phyloP scores from a whole-genome alignment of 1,140 invertebrate species.

The Bombus confusus region DNA sequence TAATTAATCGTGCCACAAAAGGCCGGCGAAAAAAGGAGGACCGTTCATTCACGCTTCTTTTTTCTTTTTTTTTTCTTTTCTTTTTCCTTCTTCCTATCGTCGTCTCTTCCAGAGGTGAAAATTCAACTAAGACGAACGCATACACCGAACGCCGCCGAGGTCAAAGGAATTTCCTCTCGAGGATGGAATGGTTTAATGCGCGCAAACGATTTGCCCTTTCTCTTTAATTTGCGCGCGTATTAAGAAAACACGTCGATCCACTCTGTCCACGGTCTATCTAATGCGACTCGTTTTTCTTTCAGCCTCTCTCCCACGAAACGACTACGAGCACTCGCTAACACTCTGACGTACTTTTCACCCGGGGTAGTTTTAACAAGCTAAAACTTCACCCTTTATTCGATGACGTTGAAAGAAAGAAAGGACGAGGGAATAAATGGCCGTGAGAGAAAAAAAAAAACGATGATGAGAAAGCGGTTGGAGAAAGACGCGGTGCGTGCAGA shows the following conservation, averaged over 20 bases:
- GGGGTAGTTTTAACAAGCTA: conserved; percentile 66
- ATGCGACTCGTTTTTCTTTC: not conserved
- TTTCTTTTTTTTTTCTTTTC: no score
- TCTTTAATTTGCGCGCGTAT: conserved; percentile 18
- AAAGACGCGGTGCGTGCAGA: not conserved
- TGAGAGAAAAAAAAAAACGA: not conserved
- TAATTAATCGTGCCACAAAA: conserved; percentile 68
- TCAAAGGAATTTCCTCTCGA: not conserved
- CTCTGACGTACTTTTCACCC: conserved; percentile 62
- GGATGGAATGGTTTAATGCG: not conserved
- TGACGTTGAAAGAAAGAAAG: not conserved
- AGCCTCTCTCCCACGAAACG: not conserved
- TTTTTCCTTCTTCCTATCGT: not conserved
- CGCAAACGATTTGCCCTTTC: not conserved
- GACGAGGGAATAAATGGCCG: not conserved
- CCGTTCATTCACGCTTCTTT: conserved; percentile 11
- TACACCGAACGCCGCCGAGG: not conserved
- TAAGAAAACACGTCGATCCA: not conserved
- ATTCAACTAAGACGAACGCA: conserved; percentile 10
- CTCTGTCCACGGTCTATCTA: not conserved
- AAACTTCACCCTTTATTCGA: conserved; percentile 67
- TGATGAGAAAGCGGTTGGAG: not conserved
- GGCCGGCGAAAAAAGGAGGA: not conserved
- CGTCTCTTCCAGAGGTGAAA: not conserved
- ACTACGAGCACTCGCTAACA: conserved; percentile 13